Evolutionary conservation across 2,113 vertebrate genomes (phyloP).

Genomic region (Thryonomys swinderianus): DNA sequence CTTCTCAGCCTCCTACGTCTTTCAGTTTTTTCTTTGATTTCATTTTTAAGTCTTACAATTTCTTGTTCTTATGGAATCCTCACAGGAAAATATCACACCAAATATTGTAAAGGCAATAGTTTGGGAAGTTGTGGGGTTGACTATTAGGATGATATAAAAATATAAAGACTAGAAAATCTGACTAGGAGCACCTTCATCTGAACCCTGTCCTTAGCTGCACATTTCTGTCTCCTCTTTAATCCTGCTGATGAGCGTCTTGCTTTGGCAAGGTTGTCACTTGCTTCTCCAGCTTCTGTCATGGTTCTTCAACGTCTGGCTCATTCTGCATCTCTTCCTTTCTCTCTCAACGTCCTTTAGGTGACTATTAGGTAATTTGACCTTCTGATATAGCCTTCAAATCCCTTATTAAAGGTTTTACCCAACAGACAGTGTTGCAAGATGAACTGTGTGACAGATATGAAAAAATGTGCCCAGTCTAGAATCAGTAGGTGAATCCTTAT

Average conservation of each 20-base stretch:
- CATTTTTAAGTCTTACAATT: not conserved
- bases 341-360: not conserved
- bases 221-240: not conserved
- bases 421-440: not conserved
- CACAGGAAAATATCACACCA: slow-evolving; percentile 4
- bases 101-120: slow-evolving; percentile 43
- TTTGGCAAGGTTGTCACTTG: not conserved
- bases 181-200: not conserved
- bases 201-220: not conserved
- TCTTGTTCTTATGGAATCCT: slow-evolving; percentile 33
- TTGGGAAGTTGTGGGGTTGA: not conserved
- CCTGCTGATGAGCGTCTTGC: not conserved
- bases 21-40: not conserved
- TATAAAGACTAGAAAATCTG: not conserved
- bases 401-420: not conserved
- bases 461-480: not conserved
- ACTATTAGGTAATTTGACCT: not conserved
- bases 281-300: not conserved
- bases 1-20: not conserved
- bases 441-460: slow-evolving; percentile 1
- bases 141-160: not conserved
- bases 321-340: not conserved
- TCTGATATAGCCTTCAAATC: not conserved
- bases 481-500: not conserved
- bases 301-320: not conserved